phyloP scores from a whole-genome alignment of 2,113 vertebrate genomes.

The Hydrolagus affinis region DNA sequence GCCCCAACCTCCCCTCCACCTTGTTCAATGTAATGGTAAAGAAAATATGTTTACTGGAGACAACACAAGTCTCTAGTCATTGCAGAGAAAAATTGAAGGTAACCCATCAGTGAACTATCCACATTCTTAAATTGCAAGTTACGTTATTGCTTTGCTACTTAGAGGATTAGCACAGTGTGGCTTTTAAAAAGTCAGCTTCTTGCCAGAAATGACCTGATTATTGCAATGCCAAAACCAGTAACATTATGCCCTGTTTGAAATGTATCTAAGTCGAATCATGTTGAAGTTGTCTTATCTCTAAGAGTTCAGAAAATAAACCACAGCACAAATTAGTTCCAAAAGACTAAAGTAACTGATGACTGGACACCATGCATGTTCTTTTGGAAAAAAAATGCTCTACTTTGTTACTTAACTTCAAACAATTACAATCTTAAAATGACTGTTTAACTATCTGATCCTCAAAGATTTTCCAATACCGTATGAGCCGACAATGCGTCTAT shows the following conservation, averaged over 20 bases:
- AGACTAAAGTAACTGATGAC: not conserved
- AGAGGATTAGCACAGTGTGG: no score
- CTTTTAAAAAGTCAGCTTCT: no score
- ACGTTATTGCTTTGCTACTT: no score
- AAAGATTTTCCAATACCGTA: constrained; percentile 41
- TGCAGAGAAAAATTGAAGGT: no score
- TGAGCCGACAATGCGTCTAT: constrained; percentile 49
- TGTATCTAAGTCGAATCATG: not conserved
- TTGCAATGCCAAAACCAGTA: not conserved
- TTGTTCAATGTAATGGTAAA: no score
- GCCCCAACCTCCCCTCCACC: no score
- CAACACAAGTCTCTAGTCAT: no score
- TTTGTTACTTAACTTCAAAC: not conserved
- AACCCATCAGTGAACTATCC: no score
- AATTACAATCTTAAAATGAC: constrained; percentile 37
- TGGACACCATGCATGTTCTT: not conserved
- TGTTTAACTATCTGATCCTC: constrained; percentile 41
- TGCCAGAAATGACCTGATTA: not conserved
- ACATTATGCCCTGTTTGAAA: not conserved
- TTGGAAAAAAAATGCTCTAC: not conserved
- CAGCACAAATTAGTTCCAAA: not conserved
- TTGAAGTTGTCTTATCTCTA: not conserved
- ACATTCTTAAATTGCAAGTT: no score
- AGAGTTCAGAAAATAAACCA: not conserved
- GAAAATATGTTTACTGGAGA: no score